A percentile compares a stretch with the other conserved stretches of the same genome.
Conservation (phyloP, 1,140 invertebrate species). For the Globodera rostochiensis region DNA sequence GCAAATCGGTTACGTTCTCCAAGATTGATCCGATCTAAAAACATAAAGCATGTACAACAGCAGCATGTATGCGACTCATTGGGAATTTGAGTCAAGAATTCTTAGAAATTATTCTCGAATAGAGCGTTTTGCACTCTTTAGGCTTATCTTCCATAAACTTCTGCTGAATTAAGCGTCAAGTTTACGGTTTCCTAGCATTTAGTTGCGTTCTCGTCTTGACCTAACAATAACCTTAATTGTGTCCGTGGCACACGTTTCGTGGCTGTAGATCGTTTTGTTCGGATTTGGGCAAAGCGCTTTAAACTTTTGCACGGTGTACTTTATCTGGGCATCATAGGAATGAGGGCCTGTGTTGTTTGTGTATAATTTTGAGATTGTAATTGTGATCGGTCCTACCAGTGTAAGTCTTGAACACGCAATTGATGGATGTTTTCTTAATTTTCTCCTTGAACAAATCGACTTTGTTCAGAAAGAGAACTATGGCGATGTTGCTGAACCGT, state of each 20-base stretch:
- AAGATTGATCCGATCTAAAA: constrained; percentile 67
- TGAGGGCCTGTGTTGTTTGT: constrained; percentile 13
- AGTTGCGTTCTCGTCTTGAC: too few relatives aligned
- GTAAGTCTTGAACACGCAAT: constrained; percentile 28
- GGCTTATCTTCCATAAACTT: not conserved
- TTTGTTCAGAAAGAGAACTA: constrained; percentile 63
- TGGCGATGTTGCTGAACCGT: constrained; percentile 49
- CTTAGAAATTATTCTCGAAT: too few relatives aligned
- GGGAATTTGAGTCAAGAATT: too few relatives aligned
- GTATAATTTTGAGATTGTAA: not conserved
- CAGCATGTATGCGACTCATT: too few relatives aligned
- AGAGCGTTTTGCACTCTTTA: not conserved
- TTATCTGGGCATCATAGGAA: constrained; percentile 32
- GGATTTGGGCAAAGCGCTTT: constrained; percentile 30
- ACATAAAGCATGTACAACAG: not conserved
- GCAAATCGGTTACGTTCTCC: constrained; percentile 24
- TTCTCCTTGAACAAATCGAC: constrained; percentile 60
- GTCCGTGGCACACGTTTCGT: constrained; percentile 45
- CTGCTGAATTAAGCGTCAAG: too few relatives aligned
- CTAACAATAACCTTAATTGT: constrained; percentile 17
- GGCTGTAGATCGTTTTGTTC: constrained; percentile 47
- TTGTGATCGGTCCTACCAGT: constrained; percentile 34
- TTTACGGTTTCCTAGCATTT: too few relatives aligned
- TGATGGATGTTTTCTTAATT: constrained; percentile 36
- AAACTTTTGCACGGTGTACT: constrained; percentile 51